Conservation (phyloP, 2,888 invertebrate genomes). For the Volucella zonaria region DNA sequence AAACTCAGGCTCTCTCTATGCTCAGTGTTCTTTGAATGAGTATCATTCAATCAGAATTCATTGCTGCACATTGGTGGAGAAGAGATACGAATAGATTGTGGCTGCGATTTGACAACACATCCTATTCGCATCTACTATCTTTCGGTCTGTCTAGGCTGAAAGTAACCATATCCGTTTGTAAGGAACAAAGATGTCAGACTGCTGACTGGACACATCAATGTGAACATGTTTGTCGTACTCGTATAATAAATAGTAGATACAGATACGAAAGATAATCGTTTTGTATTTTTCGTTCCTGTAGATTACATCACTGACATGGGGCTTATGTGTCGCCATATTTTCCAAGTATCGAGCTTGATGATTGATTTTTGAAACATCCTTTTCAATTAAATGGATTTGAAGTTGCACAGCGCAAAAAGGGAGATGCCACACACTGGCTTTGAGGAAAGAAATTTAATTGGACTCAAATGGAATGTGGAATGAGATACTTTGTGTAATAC, state of each 20-base stretch:
- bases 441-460: not conserved
- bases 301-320: slow-evolving; percentile 6
- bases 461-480: not conserved
- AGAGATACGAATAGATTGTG: slow-evolving; percentile 18
- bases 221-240: not conserved
- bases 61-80: slow-evolving; percentile 1
- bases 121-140: slow-evolving; percentile 13
- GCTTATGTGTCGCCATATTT: slow-evolving; percentile 23
- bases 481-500: not conserved
- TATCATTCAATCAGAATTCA: slow-evolving; percentile 44
- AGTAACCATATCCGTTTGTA: slow-evolving; percentile 22
- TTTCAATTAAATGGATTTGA: slow-evolving; percentile 49
- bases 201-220: slow-evolving; percentile 23
- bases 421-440: not conserved
- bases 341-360: slow-evolving; percentile 38
- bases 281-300: not conserved
- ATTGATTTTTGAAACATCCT: slow-evolving; percentile 52
- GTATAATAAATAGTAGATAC: not conserved
- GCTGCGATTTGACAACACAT: slow-evolving; percentile 18
- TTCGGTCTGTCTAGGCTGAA: not conserved
- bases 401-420: not conserved
- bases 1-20: no score
- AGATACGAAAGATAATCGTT: no score
- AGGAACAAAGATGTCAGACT: slow-evolving; percentile 26
- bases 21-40: no score